Conservation (phyloP, 2,797 vertebrate species). For the Micrastur ruficollis region DNA sequence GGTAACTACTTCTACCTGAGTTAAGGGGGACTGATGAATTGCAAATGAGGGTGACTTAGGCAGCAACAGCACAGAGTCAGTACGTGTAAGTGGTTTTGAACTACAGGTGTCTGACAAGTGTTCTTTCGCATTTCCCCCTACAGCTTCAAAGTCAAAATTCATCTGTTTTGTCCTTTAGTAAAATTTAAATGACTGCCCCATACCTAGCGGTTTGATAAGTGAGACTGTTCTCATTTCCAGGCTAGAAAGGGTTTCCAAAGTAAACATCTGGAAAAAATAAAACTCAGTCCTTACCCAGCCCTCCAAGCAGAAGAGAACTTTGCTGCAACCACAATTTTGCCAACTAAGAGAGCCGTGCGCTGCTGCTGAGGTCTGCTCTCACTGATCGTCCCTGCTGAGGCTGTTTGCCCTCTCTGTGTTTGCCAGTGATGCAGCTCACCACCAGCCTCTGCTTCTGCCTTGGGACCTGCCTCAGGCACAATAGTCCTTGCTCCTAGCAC, state of each 20-base stretch:
- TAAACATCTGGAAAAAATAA: not conserved
- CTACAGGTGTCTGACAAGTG: constrained; percentile 27
- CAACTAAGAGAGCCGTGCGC: not conserved
- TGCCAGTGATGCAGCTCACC: not conserved
- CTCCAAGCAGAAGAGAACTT: not conserved
- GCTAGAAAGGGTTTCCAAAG: not conserved
- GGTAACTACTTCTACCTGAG: constrained; percentile 4
- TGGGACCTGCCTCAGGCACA: not conserved
- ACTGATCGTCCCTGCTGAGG: not conserved
- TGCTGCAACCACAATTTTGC: not conserved
- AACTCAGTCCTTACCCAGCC: not conserved
- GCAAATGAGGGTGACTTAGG: not conserved
- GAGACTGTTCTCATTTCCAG: not conserved
- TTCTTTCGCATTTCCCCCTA: not conserved
- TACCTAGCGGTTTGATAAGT: not conserved
- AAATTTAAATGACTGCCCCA: not conserved
- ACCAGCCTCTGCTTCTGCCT: not conserved
- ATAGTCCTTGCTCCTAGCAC: not conserved
- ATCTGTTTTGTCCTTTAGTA: not conserved
- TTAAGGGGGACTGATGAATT: constrained; percentile 21
- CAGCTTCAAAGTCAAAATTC: constrained; percentile 39
- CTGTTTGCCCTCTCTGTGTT: not conserved
- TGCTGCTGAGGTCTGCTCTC: not conserved
- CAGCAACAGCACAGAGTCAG: not conserved
- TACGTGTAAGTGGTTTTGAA: constrained; percentile 16